Base-by-base conservation (phyloP, 2,113 vertebrate species). In the Sceloporus tristichus region DNA sequence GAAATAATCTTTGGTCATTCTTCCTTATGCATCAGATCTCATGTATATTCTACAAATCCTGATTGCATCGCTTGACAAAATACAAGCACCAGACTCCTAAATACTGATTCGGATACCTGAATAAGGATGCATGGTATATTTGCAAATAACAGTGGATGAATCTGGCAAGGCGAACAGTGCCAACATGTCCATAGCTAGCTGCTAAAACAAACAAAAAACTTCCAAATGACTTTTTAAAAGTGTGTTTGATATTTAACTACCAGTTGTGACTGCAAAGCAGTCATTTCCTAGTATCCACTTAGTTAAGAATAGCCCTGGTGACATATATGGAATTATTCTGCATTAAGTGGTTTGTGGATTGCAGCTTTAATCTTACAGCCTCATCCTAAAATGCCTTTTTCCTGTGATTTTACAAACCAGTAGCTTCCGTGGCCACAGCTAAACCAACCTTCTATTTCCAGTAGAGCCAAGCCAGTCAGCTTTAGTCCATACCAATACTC, bases 271-370 rank as follows among this genome's bases (percentile, higher is more conserved):
- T 85, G 27, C 54, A 75, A 85, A 34, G 71, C 73, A 62, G 34
- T 75, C n/a, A 77, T 85, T 85, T 76, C 54, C 34, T 5, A 85
- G 16, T 85, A 76, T 71, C 56, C 73, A 29, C 38, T 75, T 75
- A 29, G 21, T 62, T 85, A 42, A 85, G 71, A 76, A 62, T 76
- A 76, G 54, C 56, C 6, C 23, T 18, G 29, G 21, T 85, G 54
- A 85, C 54, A 76, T 85, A 54, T 14, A 42, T 76, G 56, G 14
- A 40, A 65, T 75, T 75, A 56, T 76, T 76, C 74, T 65, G 23
- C 7, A 42, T 85, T 75, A 85, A 85, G 83, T 76, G 74, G 73
- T 85, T 76, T 76, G 34, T 65, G 16, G 40, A 62, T 40, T 62
- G 9, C 38, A 76, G 54, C 13, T 62, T 38, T 76, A 42, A 76